phyloP scores from a whole-genome alignment of 2,797 vertebrate genomes.

The Champsocephalus esox region DNA sequence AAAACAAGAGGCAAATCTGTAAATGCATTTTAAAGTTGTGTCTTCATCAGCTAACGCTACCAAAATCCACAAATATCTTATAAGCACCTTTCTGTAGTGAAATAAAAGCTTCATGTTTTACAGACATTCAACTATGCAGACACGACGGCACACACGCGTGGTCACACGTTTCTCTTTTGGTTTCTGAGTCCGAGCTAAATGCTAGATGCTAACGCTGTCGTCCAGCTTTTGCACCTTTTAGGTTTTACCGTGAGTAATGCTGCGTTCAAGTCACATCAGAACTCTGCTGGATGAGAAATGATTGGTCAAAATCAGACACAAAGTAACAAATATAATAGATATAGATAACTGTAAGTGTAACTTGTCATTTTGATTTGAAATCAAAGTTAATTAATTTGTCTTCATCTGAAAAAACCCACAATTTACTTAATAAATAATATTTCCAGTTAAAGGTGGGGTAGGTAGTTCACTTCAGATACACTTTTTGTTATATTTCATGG shows the following conservation, averaged over 20 bases:
- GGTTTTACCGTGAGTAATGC: not conserved
- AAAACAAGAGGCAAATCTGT: conserved; percentile 41
- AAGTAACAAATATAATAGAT: too few species aligned
- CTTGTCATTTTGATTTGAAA: too few species aligned
- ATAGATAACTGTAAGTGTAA: too few species aligned
- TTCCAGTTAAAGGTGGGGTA: too few species aligned
- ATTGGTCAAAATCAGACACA: not conserved
- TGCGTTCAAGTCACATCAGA: conserved; percentile 15
- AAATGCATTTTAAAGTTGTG: conserved; percentile 53
- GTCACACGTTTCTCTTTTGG: conserved; percentile 54
- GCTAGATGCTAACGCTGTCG: conserved; percentile 60
- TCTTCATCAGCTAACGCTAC: conserved; percentile 19
- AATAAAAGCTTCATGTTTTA: conserved; percentile 53
- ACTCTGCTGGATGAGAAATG: not conserved
- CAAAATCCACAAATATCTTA: conserved; percentile 27
- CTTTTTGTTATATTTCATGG: too few species aligned
- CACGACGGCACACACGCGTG: conserved; percentile 54
- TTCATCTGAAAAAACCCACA: not conserved
- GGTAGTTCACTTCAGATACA: too few species aligned
- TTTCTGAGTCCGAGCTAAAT: conserved; percentile 65
- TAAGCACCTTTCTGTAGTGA: conserved; percentile 53
- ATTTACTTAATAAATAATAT: too few species aligned
- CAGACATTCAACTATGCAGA: conserved; percentile 70
- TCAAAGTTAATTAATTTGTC: not conserved
- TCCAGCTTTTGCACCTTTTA: not conserved